phyloP scores from a whole-genome alignment of 1,140 invertebrate species.

The Acromyrmex heyeri region DNA sequence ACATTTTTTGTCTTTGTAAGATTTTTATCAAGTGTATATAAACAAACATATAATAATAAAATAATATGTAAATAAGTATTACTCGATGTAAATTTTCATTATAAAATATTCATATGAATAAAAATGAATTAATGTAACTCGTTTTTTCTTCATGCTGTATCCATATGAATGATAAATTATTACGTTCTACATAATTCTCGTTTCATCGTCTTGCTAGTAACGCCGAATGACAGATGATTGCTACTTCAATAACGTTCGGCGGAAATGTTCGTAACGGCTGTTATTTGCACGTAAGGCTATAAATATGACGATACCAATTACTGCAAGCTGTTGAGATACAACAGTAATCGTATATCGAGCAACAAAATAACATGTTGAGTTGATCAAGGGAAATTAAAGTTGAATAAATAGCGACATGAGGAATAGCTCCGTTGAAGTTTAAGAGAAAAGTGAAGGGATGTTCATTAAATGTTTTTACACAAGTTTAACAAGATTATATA shows the following conservation, averaged over 20 bases:
- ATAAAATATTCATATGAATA: background rate
- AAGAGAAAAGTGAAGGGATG: conserved; percentile 23
- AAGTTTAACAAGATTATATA: conserved; percentile 11
- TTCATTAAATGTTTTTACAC: background rate
- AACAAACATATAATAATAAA: background rate
- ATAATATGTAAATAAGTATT: background rate
- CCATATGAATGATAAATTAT: background rate
- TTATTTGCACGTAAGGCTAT: conserved; percentile 30
- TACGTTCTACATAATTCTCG: background rate
- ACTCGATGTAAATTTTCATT: background rate
- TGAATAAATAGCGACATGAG: background rate
- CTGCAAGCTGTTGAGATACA: background rate
- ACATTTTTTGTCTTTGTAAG: no score
- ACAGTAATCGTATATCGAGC: background rate
- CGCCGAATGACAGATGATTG: conserved; percentile 25
- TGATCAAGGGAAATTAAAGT: conserved; percentile 2
- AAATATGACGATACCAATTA: conserved; percentile 19
- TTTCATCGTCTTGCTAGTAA: background rate
- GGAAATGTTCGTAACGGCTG: conserved; percentile 5
- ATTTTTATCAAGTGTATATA: background rate
- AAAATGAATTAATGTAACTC: background rate
- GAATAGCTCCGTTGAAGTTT: background rate
- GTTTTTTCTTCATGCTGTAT: background rate
- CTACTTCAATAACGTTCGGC: conserved; percentile 17
- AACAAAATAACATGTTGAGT: background rate